Evolutionary conservation across 2,797 vertebrate species (phyloP).

Genomic region (Catharus ustulatus): DNA sequence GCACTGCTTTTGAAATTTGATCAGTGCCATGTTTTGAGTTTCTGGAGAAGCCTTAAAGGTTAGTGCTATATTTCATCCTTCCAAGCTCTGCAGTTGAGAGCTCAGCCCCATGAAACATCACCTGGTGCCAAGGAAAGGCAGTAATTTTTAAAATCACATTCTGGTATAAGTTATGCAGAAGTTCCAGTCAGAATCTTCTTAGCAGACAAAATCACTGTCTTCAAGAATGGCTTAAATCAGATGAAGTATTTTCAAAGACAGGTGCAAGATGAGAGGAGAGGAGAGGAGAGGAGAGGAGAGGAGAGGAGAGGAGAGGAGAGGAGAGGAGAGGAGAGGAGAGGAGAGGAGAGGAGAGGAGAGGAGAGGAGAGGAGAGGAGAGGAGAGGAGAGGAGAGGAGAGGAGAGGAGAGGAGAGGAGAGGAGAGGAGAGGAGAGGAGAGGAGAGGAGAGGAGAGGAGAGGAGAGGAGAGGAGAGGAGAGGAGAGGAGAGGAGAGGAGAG

Average conservation of each 20-base stretch:
- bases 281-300: too few relatives aligned
- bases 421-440: too few relatives aligned
- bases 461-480: too few relatives aligned
- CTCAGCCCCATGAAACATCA: constrained; percentile 15
- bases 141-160: constrained; percentile 15
- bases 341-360: neutral
- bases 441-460: too few relatives aligned
- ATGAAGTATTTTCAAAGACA: neutral
- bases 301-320: too few relatives aligned
- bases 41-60: constrained; percentile 58
- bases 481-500: too few relatives aligned
- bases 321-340: too few relatives aligned
- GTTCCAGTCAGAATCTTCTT: neutral
- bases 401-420: neutral
- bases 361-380: neutral
- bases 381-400: neutral
- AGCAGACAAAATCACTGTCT: neutral
- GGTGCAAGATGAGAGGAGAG: too few relatives aligned
- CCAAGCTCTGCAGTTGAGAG: neutral
- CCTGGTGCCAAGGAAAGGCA: constrained; percentile 41
- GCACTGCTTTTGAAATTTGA: constrained; percentile 34
- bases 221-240: neutral
- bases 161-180: neutral
- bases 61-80: constrained; percentile 51
- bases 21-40: constrained; percentile 18